Evolutionary conservation across 2,113 vertebrate genomes (phyloP).

Genomic region (Genyomyrus donnyi): DNA sequence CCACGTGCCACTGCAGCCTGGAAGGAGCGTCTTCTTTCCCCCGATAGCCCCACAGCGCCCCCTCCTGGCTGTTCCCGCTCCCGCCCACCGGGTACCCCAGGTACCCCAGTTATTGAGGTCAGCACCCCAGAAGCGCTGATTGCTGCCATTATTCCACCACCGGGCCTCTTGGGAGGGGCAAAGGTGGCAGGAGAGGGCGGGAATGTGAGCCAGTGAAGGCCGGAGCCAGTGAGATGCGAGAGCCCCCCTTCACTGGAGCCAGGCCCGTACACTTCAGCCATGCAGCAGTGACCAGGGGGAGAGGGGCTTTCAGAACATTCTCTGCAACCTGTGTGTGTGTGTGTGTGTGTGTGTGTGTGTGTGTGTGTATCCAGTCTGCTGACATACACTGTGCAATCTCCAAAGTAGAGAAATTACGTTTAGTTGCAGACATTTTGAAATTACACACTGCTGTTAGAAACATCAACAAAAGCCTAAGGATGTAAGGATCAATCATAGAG

Average conservation of each 20-base stretch:
- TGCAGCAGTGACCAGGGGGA: background rate
- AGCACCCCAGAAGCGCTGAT: constrained; percentile 57
- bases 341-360: background rate
- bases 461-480: background rate
- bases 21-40: constrained; percentile 59
- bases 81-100: constrained; percentile 41
- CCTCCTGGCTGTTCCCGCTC: constrained; percentile 53
- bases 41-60: constrained; percentile 34
- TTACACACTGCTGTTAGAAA: background rate
- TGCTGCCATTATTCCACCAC: constrained; percentile 50
- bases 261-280: background rate
- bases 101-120: constrained; percentile 48
- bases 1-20: constrained; percentile 53
- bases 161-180: constrained; percentile 43
- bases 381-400: background rate
- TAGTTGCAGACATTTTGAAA: background rate
- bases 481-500: background rate
- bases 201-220: background rate
- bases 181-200: background rate
- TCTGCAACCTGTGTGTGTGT: background rate
- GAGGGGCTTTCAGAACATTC: background rate
- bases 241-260: background rate
- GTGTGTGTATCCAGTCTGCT: background rate
- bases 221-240: background rate
- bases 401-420: background rate